Evolutionary conservation across 1,140 invertebrate species (phyloP).

Genomic region (Lucilia cuprina): DNA sequence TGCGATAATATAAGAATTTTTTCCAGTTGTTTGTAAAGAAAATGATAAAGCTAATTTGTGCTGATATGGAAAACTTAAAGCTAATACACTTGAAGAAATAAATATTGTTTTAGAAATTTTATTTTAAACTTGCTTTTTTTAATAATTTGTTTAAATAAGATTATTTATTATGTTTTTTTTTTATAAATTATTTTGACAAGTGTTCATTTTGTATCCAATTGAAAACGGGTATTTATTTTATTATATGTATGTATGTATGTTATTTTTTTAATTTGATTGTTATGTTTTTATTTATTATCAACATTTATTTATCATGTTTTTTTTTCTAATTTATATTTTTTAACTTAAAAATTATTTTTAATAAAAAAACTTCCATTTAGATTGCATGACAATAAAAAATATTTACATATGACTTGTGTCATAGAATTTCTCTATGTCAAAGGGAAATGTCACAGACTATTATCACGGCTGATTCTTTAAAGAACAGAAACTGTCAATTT

Average conservation of each 20-base stretch:
- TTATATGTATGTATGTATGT: not conserved
- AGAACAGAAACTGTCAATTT: too few species aligned
- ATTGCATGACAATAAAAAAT: too few species aligned
- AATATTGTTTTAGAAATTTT: not conserved
- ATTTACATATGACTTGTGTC: too few species aligned
- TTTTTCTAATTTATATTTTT: too few species aligned
- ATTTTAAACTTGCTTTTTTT: not conserved
- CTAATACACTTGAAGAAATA: not conserved
- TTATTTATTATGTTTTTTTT: not conserved
- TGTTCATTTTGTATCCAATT: slow-evolving; percentile 6
- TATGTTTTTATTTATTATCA: slow-evolving; percentile 12
- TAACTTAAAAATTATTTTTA: too few species aligned
- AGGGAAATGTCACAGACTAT: too few species aligned
- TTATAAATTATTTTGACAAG: slow-evolving; percentile 19
- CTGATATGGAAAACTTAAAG: not conserved
- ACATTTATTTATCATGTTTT: slow-evolving; percentile 7
- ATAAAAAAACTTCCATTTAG: too few species aligned
- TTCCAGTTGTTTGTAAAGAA: too few species aligned
- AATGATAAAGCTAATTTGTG: not conserved
- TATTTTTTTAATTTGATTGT: not conserved
- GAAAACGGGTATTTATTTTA: not conserved
- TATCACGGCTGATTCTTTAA: too few species aligned
- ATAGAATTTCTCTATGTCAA: too few species aligned
- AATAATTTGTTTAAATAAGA: not conserved
- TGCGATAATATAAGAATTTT: too few species aligned